Evolutionary conservation across 2,113 vertebrate species (phyloP).

Genomic region (Lamprologus ornatipinnis): DNA sequence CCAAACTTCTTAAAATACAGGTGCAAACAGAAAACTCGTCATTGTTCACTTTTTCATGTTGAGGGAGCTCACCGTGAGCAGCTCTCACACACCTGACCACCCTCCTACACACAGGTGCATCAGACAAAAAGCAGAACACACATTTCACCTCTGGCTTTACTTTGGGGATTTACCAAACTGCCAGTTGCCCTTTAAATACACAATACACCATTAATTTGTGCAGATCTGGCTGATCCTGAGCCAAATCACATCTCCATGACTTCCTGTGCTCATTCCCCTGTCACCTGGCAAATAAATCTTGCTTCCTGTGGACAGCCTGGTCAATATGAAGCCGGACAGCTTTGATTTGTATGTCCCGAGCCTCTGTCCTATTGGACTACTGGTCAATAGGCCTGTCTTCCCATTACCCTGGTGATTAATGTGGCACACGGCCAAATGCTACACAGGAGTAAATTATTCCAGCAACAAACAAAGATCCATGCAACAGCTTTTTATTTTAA

Average conservation of each 20-base stretch:
- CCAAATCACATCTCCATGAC: conserved; percentile 2
- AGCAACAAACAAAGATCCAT: neutral
- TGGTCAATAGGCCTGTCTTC: conserved; percentile 62
- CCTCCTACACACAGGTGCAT: neutral
- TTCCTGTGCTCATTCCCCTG: neutral
- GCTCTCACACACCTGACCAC: neutral
- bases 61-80: neutral
- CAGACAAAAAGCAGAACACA: neutral
- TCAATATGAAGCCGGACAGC: conserved; percentile 50
- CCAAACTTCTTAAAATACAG: neutral
- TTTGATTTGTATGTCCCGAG: conserved; percentile 63
- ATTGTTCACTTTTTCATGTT: neutral
- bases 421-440: conserved; percentile 22
- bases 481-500: neutral
- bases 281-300: conserved; percentile 48
- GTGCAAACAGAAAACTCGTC: neutral
- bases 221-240: neutral
- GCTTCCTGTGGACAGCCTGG: conserved; percentile 32
- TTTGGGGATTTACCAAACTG: neutral
- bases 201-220: neutral
- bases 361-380: conserved; percentile 38
- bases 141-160: neutral
- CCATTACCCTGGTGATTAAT: conserved; percentile 52
- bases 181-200: neutral
- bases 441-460: conserved; percentile 11